A percentile compares a stretch with the other conserved stretches of the same genome.
Conservation (phyloP, 2,113 vertebrate genomes). For the cat (Felis catus) region DNA sequence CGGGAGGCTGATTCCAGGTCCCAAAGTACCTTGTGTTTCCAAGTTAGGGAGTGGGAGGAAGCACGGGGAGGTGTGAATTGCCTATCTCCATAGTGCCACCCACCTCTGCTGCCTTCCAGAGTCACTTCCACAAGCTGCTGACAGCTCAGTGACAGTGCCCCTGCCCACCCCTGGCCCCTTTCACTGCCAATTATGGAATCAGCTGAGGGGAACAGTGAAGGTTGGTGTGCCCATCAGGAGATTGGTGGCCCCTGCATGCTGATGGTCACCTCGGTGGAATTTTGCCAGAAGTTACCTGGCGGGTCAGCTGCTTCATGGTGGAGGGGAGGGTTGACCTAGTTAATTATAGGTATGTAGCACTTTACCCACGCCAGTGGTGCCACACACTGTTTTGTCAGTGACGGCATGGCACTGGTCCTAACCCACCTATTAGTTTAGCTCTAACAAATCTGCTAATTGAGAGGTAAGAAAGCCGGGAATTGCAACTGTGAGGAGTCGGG, state of each 20-base stretch:
- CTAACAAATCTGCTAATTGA: not conserved
- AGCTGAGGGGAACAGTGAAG: not conserved
- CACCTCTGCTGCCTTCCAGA: conserved; percentile 32
- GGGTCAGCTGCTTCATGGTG: not conserved
- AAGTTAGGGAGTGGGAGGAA: conserved; percentile 63
- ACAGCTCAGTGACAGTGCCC: not conserved
- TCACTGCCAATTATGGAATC: conserved; percentile 5
- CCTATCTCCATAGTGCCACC: conserved; percentile 69
- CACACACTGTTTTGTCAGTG: not conserved
- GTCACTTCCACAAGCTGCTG: conserved; percentile 44
- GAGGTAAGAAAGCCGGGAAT: not conserved
- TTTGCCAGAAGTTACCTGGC: not conserved
- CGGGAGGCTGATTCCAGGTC: not conserved
- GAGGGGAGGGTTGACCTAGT: not conserved
- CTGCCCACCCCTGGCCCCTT: not conserved
- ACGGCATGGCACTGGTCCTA: not conserved
- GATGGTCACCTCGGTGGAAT: not conserved
- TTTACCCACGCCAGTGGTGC: not conserved
- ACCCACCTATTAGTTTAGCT: not conserved
- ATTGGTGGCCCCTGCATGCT: not conserved
- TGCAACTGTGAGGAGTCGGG: not conserved
- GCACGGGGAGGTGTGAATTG: conserved; percentile 61
- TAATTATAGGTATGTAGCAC: not conserved
- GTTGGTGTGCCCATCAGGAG: not conserved
- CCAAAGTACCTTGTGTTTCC: conserved; percentile 64